A percentile compares a stretch with the other conserved stretches of the same genome.
phyloP scores from a whole-genome alignment of 2,113 vertebrate species.

The Gambusia holbrooki region DNA sequence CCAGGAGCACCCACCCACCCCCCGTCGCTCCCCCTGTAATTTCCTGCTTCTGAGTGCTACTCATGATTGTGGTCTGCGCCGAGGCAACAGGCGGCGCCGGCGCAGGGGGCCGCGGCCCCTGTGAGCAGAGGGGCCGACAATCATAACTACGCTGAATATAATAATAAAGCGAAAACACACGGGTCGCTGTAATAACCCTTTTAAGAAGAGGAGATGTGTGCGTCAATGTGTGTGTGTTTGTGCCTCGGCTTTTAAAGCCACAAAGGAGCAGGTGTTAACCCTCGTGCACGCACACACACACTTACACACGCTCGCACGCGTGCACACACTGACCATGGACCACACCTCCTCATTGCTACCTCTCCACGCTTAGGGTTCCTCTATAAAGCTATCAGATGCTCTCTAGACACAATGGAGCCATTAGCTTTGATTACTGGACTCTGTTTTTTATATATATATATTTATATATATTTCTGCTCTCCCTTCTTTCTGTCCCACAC shows the following conservation, averaged over 20 bases:
- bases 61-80: slow-evolving; percentile 66
- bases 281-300: slow-evolving; percentile 32
- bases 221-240: slow-evolving; percentile 13
- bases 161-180: slow-evolving; percentile 67
- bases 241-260: slow-evolving; percentile 72
- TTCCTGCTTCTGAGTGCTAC: slow-evolving; percentile 73
- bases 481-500: slow-evolving; percentile 41
- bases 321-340: not conserved
- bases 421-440: slow-evolving; percentile 80
- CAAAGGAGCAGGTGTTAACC: slow-evolving; percentile 92
- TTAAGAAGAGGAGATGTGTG: slow-evolving; percentile 43
- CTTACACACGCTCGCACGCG: slow-evolving; percentile 15
- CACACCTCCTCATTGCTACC: slow-evolving; percentile 43
- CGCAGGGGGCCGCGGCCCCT: slow-evolving; percentile 72
- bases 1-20: slow-evolving; percentile 17
- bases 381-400: slow-evolving; percentile 71
- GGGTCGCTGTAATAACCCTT: slow-evolving; percentile 72
- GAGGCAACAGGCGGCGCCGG: slow-evolving; percentile 33
- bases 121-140: slow-evolving; percentile 60
- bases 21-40: slow-evolving; percentile 64
- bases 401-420: slow-evolving; percentile 74
- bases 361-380: slow-evolving; percentile 27
- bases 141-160: slow-evolving; percentile 68
- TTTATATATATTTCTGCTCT: slow-evolving; percentile 49
- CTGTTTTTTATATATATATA: slow-evolving; percentile 21